Percentiles rank a stretch among this genome's conserved stretches.
phyloP scores from a whole-genome alignment of 1,140 invertebrate genomes.

The Drosophila setifemur region DNA sequence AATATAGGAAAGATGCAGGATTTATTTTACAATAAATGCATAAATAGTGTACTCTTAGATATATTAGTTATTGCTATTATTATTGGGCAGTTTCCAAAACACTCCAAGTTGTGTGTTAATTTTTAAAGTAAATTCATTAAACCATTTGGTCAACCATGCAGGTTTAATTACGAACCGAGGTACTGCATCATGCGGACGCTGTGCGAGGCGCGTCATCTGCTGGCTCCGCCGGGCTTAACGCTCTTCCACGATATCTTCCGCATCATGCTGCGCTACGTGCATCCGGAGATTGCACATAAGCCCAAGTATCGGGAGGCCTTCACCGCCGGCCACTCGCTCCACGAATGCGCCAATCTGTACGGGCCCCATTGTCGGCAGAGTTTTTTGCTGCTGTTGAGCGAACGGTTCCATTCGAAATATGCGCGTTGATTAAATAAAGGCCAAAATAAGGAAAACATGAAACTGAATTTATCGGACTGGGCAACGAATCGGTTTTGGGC shows the following conservation, averaged over 20 bases:
- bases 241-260: constrained; percentile 87
- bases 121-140: too few species aligned
- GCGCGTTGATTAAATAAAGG: constrained; percentile 24
- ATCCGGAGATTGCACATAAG: constrained; percentile 70
- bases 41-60: too few species aligned
- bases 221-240: constrained; percentile 85
- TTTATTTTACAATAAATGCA: too few species aligned
- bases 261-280: constrained; percentile 85
- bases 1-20: too few species aligned
- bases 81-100: too few species aligned
- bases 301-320: constrained; percentile 55
- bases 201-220: constrained; percentile 86
- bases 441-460: constrained; percentile 2
- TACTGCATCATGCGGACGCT: constrained; percentile 87
- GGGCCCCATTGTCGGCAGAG: constrained; percentile 72
- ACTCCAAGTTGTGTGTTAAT: background rate
- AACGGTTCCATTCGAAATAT: constrained; percentile 42
- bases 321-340: constrained; percentile 58
- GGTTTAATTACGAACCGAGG: constrained; percentile 85
- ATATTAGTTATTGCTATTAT: too few species aligned
- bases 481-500: too few species aligned
- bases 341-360: constrained; percentile 65
- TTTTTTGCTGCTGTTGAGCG: constrained; percentile 60
- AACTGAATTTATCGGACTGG: constrained; percentile 21
- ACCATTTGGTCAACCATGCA: constrained; percentile 56